Evolutionary conservation across 2,113 vertebrate genomes (phyloP).

Genomic region (Daphoenositta chrysoptera): DNA sequence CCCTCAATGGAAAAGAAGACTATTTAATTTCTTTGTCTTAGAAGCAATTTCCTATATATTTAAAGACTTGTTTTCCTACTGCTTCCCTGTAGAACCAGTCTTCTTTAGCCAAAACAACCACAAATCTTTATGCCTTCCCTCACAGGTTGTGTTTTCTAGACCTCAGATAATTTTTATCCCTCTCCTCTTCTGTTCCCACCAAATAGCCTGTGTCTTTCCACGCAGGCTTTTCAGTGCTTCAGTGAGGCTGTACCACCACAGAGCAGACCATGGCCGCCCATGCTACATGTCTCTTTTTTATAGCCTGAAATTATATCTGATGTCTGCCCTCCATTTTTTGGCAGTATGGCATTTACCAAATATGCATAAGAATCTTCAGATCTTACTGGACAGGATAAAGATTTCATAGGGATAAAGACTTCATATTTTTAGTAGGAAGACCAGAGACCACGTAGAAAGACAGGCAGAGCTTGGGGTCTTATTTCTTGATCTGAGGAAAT

Average conservation of each 20-base stretch:
- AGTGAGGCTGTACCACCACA: background rate
- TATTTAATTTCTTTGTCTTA: background rate
- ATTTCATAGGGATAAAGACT: background rate
- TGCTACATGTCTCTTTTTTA: background rate
- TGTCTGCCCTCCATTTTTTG: background rate
- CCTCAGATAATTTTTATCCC: background rate
- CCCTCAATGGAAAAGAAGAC: background rate
- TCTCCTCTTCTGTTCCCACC: background rate
- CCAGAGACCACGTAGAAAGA: background rate
- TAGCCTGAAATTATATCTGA: background rate
- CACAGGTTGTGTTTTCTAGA: background rate
- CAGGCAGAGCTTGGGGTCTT: background rate
- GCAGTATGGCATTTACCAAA: background rate
- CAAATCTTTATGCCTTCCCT: background rate
- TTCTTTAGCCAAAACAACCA: background rate
- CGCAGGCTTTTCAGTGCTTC: background rate
- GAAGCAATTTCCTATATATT: background rate
- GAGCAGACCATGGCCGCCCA: background rate
- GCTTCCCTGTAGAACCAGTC: background rate
- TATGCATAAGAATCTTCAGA: background rate
- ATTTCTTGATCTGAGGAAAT: background rate
- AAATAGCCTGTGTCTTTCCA: background rate
- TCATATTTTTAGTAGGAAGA: background rate
- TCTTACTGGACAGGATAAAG: background rate
- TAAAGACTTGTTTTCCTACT: background rate